Evolutionary conservation across 2,113 vertebrate genomes (phyloP).

Genomic region (Telmatochromis sp.): DNA sequence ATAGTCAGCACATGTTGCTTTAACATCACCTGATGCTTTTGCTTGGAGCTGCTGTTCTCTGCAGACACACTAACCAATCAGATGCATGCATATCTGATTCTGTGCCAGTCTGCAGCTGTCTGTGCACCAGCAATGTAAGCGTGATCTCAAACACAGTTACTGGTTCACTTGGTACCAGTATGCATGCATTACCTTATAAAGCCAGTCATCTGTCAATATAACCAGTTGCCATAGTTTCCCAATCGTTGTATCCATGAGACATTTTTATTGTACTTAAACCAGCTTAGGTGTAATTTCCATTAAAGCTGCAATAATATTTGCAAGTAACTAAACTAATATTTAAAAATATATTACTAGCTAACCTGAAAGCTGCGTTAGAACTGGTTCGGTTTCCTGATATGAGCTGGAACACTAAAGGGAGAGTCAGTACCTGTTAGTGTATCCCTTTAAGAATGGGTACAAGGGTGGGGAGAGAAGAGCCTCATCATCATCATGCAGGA

Average conservation of each 20-base stretch:
- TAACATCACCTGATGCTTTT: not conserved
- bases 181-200: not conserved
- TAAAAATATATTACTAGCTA: not conserved
- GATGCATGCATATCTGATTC: not conserved
- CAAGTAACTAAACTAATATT: not conserved
- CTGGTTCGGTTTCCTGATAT: not conserved
- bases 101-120: not conserved
- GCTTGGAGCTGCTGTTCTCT: not conserved
- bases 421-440: slow-evolving; percentile 6
- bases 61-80: not conserved
- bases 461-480: slow-evolving; percentile 69
- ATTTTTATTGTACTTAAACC: not conserved
- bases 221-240: not conserved
- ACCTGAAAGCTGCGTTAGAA: not conserved
- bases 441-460: slow-evolving; percentile 76
- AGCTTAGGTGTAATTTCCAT: not conserved
- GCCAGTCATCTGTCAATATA: not conserved
- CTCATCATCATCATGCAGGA: slow-evolving; percentile 86
- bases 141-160: not conserved
- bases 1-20: not conserved
- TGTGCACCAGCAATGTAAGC: not conserved
- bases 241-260: not conserved
- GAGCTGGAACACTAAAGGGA: not conserved
- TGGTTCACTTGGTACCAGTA: not conserved
- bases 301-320: not conserved